phyloP scores from a whole-genome alignment of 2,797 vertebrate genomes.

The Pantherophis alleghaniensis region DNA sequence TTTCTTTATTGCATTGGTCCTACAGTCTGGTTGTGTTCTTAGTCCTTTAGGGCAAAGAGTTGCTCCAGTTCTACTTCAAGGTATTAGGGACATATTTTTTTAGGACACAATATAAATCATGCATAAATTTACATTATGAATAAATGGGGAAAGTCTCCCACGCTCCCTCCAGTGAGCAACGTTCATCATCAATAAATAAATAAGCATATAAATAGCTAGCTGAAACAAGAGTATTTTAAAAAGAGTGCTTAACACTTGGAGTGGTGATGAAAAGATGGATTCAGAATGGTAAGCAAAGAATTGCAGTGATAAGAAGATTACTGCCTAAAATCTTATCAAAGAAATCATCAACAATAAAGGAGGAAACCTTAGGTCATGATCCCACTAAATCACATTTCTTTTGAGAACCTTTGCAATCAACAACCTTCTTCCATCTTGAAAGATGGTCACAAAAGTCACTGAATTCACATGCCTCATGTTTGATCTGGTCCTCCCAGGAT shows the following conservation, averaged over 20 bases:
- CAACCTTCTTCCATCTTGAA: background rate
- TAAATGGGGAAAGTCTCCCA: conserved; percentile 8
- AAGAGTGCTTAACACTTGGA: conserved; percentile 10
- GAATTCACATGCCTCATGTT: background rate
- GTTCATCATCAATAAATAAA: conserved; percentile 30
- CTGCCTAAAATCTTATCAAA: background rate
- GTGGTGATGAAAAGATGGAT: background rate
- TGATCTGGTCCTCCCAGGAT: background rate
- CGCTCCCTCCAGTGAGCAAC: background rate
- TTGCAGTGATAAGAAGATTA: background rate
- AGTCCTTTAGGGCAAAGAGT: conserved; percentile 42
- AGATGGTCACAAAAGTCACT: background rate
- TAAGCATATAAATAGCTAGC: conserved; percentile 1
- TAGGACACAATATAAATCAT: background rate
- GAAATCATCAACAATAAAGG: background rate
- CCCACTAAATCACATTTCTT: background rate
- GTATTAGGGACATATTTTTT: conserved; percentile 14
- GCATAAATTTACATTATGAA: background rate
- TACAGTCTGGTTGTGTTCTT: conserved; percentile 38
- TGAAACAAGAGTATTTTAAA: conserved; percentile 42
- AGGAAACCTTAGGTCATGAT: background rate
- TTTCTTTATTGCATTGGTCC: conserved; percentile 39
- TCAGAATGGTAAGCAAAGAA: background rate
- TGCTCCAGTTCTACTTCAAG: conserved; percentile 14
- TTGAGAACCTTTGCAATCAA: background rate